These are phyloP conservation scores for Tor tambroides DNA, from an alignment of 2,113 vertebrate species.

Conservation along the genomic window DNA sequence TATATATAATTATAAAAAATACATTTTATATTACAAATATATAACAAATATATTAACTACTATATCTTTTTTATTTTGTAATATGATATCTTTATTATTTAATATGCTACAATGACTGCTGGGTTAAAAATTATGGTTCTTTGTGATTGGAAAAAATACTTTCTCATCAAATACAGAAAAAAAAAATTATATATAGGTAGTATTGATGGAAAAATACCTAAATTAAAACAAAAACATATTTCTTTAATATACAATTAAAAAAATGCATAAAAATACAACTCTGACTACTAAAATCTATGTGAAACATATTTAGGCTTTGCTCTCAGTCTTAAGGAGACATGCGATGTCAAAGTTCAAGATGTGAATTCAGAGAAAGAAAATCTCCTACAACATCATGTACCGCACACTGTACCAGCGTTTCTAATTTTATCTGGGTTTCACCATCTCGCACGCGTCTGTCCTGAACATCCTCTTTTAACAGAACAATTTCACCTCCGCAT, in stretches of 20 bases:
- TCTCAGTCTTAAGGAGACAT: no score
- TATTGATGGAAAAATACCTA: no score
- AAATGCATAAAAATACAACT: not conserved
- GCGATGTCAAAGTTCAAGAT: not conserved
- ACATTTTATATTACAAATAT: no score
- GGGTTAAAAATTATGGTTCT: not conserved
- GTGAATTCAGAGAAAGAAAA: not conserved
- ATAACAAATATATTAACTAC: no score
- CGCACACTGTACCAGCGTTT: conserved; percentile 59
- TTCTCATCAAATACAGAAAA: no score
- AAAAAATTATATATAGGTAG: no score
- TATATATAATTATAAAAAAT: no score
- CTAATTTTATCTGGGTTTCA: conserved; percentile 45
- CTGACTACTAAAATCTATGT: not conserved
- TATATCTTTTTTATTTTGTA: no score
- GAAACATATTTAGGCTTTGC: not conserved
- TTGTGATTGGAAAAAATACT: not conserved
- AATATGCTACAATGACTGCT: not conserved
- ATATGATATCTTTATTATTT: no score
- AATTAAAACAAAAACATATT: no score
- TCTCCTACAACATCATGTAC: not conserved
- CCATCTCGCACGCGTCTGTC: conserved; percentile 62
- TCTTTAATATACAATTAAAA: no score
- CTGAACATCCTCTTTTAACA: conserved; percentile 69
- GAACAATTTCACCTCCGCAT: conserved; percentile 57